phyloP scores from a whole-genome alignment of 1,140 invertebrate species.

The Ridgeia piscesae region DNA sequence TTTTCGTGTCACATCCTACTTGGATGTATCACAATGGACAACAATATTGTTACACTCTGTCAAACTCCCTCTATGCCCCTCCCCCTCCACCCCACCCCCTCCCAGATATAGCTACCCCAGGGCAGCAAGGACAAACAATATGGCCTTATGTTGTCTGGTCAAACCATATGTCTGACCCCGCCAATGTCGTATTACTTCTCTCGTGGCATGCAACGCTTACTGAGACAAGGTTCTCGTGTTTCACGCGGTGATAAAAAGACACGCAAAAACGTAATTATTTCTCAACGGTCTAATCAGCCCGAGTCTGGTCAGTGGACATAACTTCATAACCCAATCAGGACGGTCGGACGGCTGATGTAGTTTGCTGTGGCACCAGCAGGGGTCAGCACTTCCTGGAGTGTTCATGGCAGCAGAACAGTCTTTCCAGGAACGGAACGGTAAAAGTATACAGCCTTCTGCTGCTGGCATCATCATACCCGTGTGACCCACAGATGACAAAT shows the following conservation, averaged over 20 bases:
- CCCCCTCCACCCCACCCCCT: no score
- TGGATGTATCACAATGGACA: background rate
- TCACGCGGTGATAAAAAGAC: background rate
- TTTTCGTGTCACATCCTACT: no score
- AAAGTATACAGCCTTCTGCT: background rate
- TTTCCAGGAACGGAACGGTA: background rate
- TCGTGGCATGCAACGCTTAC: background rate
- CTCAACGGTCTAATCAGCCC: background rate
- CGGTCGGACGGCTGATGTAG: background rate
- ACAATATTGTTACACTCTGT: background rate
- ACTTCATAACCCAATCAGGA: background rate
- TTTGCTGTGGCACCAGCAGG: background rate
- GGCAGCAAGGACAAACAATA: background rate
- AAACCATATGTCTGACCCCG: background rate
- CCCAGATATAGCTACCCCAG: background rate
- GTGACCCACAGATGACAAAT: background rate
- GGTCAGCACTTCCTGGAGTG: background rate
- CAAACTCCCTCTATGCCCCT: background rate
- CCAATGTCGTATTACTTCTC: background rate
- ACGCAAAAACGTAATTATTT: background rate
- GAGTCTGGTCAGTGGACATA: background rate
- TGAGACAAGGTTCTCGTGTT: background rate
- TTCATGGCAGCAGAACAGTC: background rate
- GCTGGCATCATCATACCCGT: background rate
- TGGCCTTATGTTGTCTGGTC: background rate